phyloP scores from a whole-genome alignment of 2,888 invertebrate genomes.

The Didymodactylos carnosus region DNA sequence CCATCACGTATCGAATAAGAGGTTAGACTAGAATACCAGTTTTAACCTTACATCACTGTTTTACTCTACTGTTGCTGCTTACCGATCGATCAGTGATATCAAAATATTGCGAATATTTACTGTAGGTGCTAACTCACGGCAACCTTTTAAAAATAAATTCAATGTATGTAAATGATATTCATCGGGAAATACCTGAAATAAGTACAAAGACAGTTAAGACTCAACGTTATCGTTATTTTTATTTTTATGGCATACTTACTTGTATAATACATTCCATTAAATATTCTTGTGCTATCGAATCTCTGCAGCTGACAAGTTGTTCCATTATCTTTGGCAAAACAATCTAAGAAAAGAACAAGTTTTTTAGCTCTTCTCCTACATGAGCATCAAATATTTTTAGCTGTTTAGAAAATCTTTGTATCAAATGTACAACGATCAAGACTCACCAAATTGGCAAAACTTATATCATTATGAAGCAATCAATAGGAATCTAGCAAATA shows the following conservation, averaged over 20 bases:
- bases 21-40: background rate
- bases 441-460: too few relatives aligned
- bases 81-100: slow-evolving; percentile 70
- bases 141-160: slow-evolving; percentile 80
- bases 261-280: slow-evolving; percentile 98
- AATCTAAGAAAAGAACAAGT: slow-evolving; percentile 36
- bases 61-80: slow-evolving; percentile 18
- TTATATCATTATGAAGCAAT: too few relatives aligned
- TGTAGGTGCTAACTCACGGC: slow-evolving; percentile 77
- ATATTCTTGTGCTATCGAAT: slow-evolving; percentile 96
- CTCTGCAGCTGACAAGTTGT: slow-evolving; percentile 89
- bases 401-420: too few relatives aligned
- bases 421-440: too few relatives aligned
- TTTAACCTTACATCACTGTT: background rate
- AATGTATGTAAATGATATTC: slow-evolving; percentile 91
- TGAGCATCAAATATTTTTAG: too few relatives aligned
- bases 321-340: slow-evolving; percentile 89
- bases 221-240: background rate
- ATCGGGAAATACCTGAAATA: slow-evolving; percentile 66
- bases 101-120: slow-evolving; percentile 97
- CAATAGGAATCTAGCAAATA: too few relatives aligned
- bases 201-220: background rate
- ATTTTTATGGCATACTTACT: slow-evolving; percentile 39
- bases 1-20: background rate
- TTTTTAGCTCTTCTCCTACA: background rate